Evolutionary conservation across 2,113 vertebrate species (phyloP).

Genomic region (Carettochelys insculpta): DNA sequence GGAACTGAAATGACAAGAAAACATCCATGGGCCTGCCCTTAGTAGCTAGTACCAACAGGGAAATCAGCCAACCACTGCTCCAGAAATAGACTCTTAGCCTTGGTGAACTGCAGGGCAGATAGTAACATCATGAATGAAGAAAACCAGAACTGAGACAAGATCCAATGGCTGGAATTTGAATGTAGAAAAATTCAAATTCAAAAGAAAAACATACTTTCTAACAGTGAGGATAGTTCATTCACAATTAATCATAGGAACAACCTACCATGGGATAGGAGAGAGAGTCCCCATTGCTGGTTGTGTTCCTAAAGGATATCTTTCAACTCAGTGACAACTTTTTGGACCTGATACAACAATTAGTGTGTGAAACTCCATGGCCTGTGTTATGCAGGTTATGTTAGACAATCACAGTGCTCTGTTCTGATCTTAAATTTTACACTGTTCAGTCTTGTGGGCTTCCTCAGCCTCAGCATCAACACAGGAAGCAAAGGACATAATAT

Average conservation of each 20-base stretch:
- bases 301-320: neutral
- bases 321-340: neutral
- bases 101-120: neutral
- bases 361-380: neutral
- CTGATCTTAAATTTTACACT: neutral
- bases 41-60: neutral
- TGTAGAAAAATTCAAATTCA: neutral
- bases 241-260: neutral
- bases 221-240: neutral
- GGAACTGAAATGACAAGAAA: neutral
- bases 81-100: neutral
- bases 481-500: neutral
- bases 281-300: neutral
- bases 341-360: neutral
- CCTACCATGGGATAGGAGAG: neutral
- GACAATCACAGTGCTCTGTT: neutral
- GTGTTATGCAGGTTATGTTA: neutral
- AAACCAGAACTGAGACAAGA: neutral
- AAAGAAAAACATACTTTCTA: neutral
- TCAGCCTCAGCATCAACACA: neutral
- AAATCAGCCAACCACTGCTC: neutral
- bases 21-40: neutral
- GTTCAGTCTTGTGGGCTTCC: neutral
- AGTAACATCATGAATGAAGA: neutral
- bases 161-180: neutral